Evolutionary conservation across 2,888 invertebrate genomes (phyloP).

Genomic region (Apamea anceps): DNA sequence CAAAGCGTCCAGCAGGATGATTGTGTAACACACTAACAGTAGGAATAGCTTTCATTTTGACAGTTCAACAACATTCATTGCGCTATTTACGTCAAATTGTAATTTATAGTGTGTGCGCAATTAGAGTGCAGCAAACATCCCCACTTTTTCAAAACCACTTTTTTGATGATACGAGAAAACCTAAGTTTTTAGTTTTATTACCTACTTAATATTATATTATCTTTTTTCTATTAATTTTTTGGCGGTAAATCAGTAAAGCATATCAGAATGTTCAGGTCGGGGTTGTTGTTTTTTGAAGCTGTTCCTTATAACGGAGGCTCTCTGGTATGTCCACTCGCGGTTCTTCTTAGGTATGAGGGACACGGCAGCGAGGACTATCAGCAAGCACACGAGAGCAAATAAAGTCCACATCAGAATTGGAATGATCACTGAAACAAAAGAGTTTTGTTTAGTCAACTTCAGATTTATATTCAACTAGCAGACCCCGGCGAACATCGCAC

Average conservation of each 20-base stretch:
- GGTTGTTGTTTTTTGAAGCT: constrained; percentile 70
- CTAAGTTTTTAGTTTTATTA: constrained; percentile 3
- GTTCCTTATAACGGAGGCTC: constrained; percentile 71
- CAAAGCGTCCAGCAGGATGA: not conserved
- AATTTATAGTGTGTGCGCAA: too few species aligned
- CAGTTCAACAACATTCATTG: too few species aligned
- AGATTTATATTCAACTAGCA: not conserved
- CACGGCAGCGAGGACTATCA: constrained; percentile 61
- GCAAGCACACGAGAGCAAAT: constrained; percentile 65
- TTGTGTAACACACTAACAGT: too few species aligned
- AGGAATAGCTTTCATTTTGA: too few species aligned
- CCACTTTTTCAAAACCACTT: not conserved
- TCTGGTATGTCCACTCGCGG: constrained; percentile 75
- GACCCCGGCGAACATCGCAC: too few species aligned
- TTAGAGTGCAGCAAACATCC: too few species aligned
- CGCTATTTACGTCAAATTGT: too few species aligned
- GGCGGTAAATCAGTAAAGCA: constrained; percentile 1
- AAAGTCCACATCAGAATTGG: constrained; percentile 48
- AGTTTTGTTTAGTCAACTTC: not conserved
- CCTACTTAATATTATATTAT: not conserved
- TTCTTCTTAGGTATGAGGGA: constrained; percentile 74
- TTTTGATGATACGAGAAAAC: not conserved
- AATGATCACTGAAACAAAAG: constrained; percentile 25
- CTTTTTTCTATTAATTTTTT: not conserved
- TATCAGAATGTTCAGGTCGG: not conserved